These are phyloP conservation scores for Strix uralensis DNA, from an alignment of 2,113 vertebrate genomes.

Conservation along the genomic window DNA sequence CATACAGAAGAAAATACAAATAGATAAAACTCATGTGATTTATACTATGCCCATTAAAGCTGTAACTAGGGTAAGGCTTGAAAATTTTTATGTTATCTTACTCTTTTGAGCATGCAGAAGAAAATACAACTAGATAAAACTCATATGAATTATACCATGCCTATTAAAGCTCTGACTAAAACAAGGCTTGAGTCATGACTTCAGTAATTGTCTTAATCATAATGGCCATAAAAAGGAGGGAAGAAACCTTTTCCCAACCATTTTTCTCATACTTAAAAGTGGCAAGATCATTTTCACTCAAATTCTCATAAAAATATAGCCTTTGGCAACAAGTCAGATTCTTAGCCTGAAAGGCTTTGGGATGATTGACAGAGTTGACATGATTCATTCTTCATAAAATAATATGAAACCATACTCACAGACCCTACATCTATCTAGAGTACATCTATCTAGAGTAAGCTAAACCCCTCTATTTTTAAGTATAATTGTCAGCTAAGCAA, in stretches of 20 bases:
- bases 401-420: not conserved
- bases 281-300: not conserved
- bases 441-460: not conserved
- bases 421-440: not conserved
- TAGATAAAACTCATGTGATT: not conserved
- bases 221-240: not conserved
- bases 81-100: not conserved
- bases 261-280: not conserved
- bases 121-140: not conserved
- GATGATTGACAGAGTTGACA: slow-evolving; percentile 35
- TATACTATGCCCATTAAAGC: not conserved
- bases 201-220: not conserved
- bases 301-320: slow-evolving; percentile 10
- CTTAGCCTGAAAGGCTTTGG: not conserved
- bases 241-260: not conserved
- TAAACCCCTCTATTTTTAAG: not conserved
- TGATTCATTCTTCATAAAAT: not conserved
- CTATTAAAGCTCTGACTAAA: not conserved
- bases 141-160: not conserved
- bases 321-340: not conserved
- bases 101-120: not conserved
- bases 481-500: slow-evolving; percentile 26
- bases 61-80: not conserved
- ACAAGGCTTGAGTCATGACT: not conserved
- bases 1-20: not conserved